Percentiles rank a stretch among this genome's conserved stretches.
These are phyloP conservation scores for Brachypteracias leptosomus DNA, from an alignment of 2,113 vertebrate genomes.

Conservation along the genomic window DNA sequence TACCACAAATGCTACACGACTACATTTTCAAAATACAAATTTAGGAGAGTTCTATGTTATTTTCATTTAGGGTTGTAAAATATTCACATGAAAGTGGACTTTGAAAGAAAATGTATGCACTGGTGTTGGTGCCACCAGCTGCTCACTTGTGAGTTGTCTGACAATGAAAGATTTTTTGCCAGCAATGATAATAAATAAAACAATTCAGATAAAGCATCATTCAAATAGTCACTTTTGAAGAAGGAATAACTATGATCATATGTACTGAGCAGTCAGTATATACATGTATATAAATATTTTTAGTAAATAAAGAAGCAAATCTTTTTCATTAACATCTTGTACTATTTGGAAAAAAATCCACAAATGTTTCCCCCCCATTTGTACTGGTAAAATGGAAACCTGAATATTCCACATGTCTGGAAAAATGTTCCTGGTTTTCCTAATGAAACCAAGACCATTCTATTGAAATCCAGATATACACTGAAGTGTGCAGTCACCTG, in stretches of 20 bases:
- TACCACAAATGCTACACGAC: not conserved
- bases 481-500: not conserved
- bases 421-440: not conserved
- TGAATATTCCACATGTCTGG: not conserved
- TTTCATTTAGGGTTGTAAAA: not conserved
- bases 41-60: not conserved
- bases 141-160: not conserved
- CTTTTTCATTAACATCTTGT: not conserved
- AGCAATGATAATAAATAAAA: not conserved
- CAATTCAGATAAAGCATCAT: not conserved
- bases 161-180: not conserved
- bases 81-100: not conserved
- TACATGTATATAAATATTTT: too few relatives aligned
- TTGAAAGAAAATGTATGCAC: not conserved
- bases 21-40: not conserved
- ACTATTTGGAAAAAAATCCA: not conserved
- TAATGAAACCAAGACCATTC: not conserved
- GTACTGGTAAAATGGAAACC: not conserved
- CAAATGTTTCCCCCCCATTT: accelerated
- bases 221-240: not conserved
- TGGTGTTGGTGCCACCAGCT: not conserved
- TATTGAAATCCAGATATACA: not conserved
- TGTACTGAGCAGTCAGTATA: not conserved
- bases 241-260: not conserved
- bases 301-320: not conserved